phyloP scores from a whole-genome alignment of 53 echinoderm and acorn worm genomes.

The Astropecten irregularis region DNA sequence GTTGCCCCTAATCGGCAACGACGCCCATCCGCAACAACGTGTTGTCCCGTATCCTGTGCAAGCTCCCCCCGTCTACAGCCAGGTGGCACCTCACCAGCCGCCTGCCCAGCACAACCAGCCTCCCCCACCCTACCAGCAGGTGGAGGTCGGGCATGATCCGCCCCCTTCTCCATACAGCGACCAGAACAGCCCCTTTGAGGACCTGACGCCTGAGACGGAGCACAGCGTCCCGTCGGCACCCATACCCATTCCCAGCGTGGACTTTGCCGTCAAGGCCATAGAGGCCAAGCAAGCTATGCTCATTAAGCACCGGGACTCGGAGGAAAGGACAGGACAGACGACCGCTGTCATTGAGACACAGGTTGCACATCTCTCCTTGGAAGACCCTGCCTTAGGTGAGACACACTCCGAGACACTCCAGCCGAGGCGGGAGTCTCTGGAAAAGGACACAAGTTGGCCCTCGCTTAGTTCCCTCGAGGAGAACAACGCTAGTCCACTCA shows the following conservation, averaged over 20 bases:
- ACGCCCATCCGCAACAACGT: not conserved
- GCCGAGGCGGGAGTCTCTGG: not conserved
- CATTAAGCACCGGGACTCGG: not conserved
- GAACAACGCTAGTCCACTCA: not conserved
- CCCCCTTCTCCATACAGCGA: slow-evolving; percentile 1
- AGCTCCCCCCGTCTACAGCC: slow-evolving; percentile 37
- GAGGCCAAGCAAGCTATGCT: slow-evolving; percentile 7
- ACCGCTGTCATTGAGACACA: slow-evolving; percentile 19
- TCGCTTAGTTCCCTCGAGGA: not conserved
- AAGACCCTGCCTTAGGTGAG: not conserved
- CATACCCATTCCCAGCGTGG: slow-evolving; percentile 41
- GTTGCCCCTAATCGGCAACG: not conserved
- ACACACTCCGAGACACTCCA: slow-evolving; percentile 6
- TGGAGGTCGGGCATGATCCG: not conserved
- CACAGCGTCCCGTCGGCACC: not conserved
- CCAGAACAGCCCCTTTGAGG: slow-evolving; percentile 34
- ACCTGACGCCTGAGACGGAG: slow-evolving; percentile 8
- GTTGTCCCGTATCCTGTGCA: slow-evolving; percentile 33
- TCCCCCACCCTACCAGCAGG: slow-evolving; percentile 29
- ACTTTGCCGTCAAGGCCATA: slow-evolving; percentile 22
- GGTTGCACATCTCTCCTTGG: not conserved
- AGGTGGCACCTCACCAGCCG: not conserved
- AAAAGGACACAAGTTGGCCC: not conserved
- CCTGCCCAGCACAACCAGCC: too few relatives aligned
- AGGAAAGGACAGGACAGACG: slow-evolving; percentile 7